Conservation (phyloP, 2,797 vertebrate species). For the Oryzias sinensis region DNA sequence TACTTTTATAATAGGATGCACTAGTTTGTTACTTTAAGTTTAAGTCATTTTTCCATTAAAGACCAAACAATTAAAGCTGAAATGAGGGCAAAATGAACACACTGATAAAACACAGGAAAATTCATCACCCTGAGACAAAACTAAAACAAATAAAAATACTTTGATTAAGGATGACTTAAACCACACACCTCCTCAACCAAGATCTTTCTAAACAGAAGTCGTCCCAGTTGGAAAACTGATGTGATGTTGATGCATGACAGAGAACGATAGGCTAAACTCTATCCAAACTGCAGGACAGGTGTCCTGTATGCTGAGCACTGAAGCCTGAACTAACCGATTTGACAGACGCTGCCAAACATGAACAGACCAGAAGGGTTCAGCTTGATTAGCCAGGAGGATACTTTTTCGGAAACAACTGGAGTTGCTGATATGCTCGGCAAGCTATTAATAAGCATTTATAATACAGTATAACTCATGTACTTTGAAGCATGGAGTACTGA, state of each 20-base stretch:
- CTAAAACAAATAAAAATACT: too few species aligned
- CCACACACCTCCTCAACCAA: too few species aligned
- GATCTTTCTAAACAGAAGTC: too few species aligned
- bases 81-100: too few species aligned
- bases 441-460: constrained; percentile 33
- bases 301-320: constrained; percentile 14
- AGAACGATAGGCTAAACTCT: background rate
- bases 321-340: constrained; percentile 47
- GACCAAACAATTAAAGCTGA: too few species aligned
- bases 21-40: too few species aligned
- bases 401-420: constrained; percentile 16
- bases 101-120: too few species aligned
- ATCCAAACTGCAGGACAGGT: constrained; percentile 20
- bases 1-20: too few species aligned
- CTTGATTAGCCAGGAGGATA: constrained; percentile 25
- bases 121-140: too few species aligned
- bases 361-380: constrained; percentile 24
- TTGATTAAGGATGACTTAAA: too few species aligned
- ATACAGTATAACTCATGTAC: constrained; percentile 18
- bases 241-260: constrained; percentile 5
- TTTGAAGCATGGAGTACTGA: constrained; percentile 37
- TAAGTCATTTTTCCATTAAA: too few species aligned
- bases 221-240: too few species aligned
- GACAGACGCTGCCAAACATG: constrained; percentile 37
- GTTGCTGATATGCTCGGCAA: constrained; percentile 14